These are phyloP conservation scores for Bucco capensis DNA, from an alignment of 2,113 vertebrate genomes.

Conservation along the genomic window DNA sequence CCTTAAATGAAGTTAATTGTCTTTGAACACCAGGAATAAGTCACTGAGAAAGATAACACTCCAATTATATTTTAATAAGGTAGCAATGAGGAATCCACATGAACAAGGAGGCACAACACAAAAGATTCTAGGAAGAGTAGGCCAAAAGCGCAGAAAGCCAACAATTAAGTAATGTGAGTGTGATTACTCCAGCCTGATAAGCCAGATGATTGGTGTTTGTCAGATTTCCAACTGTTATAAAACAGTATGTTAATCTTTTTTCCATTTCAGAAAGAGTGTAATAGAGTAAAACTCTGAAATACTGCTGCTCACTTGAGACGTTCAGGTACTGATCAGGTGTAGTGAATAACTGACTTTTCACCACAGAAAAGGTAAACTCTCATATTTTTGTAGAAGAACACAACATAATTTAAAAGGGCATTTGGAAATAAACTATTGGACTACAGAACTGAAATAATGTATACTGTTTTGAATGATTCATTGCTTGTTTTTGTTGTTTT, in stretches of 20 bases:
- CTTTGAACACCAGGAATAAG: not conserved
- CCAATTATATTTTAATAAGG: not conserved
- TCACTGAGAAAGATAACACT: not conserved
- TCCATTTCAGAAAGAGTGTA: not conserved
- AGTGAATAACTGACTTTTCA: conserved; percentile 17
- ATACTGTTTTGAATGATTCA: conserved; percentile 8
- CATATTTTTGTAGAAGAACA: conserved; percentile 9
- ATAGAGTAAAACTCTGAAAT: not conserved
- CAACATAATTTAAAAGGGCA: not conserved
- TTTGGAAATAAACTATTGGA: conserved; percentile 39
- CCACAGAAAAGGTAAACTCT: not conserved
- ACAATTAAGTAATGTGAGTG: not conserved
- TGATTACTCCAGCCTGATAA: not conserved
- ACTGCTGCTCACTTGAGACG: not conserved
- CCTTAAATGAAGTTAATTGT: not conserved
- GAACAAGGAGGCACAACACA: not conserved
- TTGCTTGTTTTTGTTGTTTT: not conserved
- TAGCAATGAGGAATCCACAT: not conserved
- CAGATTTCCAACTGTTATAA: not conserved
- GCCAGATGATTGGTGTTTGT: not conserved
- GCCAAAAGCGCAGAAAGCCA: not conserved
- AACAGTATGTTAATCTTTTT: not conserved
- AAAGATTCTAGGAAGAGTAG: not conserved
- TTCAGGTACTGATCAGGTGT: not conserved
- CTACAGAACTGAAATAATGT: not conserved